phyloP scores from a whole-genome alignment of 2,888 invertebrate species.

The Drosophila quinaria region DNA sequence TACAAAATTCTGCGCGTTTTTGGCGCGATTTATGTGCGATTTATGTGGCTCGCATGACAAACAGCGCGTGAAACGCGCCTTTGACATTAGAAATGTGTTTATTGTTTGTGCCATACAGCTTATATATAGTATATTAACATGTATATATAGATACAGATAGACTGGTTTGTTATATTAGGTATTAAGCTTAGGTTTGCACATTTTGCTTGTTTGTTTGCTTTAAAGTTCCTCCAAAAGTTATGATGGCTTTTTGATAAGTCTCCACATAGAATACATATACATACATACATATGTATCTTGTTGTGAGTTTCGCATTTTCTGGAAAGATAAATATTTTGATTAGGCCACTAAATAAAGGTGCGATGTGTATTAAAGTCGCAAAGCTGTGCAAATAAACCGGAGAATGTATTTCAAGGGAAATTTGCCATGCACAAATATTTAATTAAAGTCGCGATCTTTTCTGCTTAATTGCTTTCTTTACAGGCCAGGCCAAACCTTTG shows the following conservation, averaged over 20 bases:
- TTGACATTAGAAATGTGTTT: conserved; percentile 61
- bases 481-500: conserved; percentile 68
- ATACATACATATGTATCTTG: background rate
- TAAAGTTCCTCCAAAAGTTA: conserved; percentile 32
- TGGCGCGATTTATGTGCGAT: conserved; percentile 37
- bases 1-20: conserved; percentile 27
- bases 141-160: background rate
- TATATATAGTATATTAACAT: conserved; percentile 13
- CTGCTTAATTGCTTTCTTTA: conserved; percentile 56
- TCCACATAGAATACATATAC: background rate
- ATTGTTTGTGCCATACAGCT: conserved; percentile 37
- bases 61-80: conserved; percentile 34
- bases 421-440: conserved; percentile 10
- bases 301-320: background rate
- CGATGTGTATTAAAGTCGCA: conserved; percentile 24
- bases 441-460: conserved; percentile 43
- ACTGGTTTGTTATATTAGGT: conserved; percentile 47
- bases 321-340: conserved; percentile 31
- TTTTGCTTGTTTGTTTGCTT: conserved; percentile 45
- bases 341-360: conserved; percentile 41
- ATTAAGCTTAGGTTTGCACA: conserved; percentile 18
- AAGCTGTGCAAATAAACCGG: conserved; percentile 28
- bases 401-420: conserved; percentile 13
- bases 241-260: conserved; percentile 35
- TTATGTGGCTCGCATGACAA: conserved; percentile 48